A percentile compares a stretch with the other conserved stretches of the same genome.
Conservation (phyloP, 2,888 invertebrate species). For the Polydrusus cervinus region DNA sequence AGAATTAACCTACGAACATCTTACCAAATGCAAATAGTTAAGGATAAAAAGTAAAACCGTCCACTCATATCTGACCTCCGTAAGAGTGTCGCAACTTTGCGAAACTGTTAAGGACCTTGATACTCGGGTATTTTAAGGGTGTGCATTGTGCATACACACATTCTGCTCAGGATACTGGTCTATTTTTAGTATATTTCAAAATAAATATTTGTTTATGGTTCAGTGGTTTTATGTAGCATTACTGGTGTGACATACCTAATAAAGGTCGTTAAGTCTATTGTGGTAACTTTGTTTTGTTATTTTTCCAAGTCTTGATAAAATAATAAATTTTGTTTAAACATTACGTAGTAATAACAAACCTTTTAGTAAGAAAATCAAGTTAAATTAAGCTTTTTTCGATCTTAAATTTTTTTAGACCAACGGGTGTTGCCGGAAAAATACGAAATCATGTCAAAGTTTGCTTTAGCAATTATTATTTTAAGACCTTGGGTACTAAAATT, state of each 20-base stretch:
- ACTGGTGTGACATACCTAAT: background rate
- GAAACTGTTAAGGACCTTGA: conserved; percentile 41
- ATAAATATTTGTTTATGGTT: conserved; percentile 49
- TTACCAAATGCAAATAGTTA: background rate
- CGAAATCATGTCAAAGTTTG: background rate
- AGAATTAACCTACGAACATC: conserved; percentile 9
- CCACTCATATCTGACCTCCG: conserved; percentile 20
- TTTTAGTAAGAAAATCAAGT: background rate
- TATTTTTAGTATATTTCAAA: conserved; percentile 36
- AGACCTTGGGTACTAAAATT: background rate
- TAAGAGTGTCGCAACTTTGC: conserved; percentile 22
- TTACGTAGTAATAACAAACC: background rate
- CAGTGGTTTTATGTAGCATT: conserved; percentile 33
- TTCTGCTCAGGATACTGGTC: conserved; percentile 18
- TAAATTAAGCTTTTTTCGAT: too few species aligned
- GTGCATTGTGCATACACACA: conserved; percentile 14
- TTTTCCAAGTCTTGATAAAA: background rate
- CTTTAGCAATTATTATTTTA: background rate
- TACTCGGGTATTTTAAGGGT: conserved; percentile 27
- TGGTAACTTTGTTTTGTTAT: background rate
- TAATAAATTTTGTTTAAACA: background rate
- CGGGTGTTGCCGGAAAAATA: background rate
- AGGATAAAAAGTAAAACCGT: conserved; percentile 12
- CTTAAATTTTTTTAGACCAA: too few species aligned
- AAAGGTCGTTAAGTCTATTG: conserved; percentile 3